phyloP scores from a whole-genome alignment of 2,113 vertebrate species.

The Theropithecus gelada region DNA sequence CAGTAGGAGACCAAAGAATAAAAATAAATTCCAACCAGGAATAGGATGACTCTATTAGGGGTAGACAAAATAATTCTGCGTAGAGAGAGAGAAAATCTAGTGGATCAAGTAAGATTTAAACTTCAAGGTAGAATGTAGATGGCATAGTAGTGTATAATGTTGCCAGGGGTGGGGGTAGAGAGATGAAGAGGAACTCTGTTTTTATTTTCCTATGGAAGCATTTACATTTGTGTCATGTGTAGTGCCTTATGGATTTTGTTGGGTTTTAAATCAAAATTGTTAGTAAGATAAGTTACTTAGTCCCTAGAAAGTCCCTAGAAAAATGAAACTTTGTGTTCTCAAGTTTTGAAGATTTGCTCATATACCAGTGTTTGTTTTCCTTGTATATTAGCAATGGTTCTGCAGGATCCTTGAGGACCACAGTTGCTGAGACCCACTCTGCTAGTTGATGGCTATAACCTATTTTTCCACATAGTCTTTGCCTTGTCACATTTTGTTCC shows the following conservation, averaged over 20 bases:
- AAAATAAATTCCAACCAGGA: slow-evolving; percentile 15
- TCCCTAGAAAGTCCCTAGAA: neutral
- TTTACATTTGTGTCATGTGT: neutral
- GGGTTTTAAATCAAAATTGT: slow-evolving; percentile 37
- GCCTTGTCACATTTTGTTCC: neutral
- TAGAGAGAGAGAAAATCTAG: neutral
- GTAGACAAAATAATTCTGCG: neutral
- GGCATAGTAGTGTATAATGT: neutral
- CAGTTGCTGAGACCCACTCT: neutral
- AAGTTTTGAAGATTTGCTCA: neutral
- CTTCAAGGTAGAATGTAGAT: neutral
- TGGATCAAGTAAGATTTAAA: neutral
- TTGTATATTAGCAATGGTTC: neutral
- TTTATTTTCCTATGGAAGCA: neutral
- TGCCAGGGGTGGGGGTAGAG: neutral
- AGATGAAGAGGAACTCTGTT: neutral
- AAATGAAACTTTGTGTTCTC: neutral
- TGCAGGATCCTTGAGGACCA: neutral
- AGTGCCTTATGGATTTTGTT: neutral
- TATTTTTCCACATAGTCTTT: neutral
- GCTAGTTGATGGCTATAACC: neutral
- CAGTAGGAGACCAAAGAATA: neutral
- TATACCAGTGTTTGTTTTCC: neutral
- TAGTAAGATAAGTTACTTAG: neutral
- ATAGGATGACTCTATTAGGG: slow-evolving; percentile 38